These are phyloP conservation scores for Caenorhabditis remanei DNA, from an alignment of 1,140 invertebrate genomes.

Conservation along the genomic window DNA sequence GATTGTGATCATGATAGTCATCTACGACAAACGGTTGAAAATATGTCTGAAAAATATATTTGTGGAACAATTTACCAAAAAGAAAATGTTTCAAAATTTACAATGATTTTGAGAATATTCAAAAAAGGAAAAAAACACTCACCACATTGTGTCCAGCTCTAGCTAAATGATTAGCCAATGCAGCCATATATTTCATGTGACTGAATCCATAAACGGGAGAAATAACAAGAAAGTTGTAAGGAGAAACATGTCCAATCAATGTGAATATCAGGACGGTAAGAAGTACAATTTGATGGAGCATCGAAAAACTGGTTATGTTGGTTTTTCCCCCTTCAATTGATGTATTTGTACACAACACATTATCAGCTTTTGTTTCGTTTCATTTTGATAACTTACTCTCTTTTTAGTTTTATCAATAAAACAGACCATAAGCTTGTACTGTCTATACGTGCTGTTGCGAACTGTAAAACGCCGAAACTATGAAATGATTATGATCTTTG, in stretches of 20 bases:
- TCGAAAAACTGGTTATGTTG: neutral
- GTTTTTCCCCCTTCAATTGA: neutral
- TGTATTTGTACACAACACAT: slow-evolving; percentile 35
- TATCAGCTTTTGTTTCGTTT: slow-evolving; percentile 37
- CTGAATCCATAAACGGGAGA: slow-evolving; percentile 15
- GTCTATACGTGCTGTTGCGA: neutral
- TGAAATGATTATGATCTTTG: neutral
- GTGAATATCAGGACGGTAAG: neutral
- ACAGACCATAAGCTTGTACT: neutral
- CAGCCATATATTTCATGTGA: slow-evolving; percentile 47
- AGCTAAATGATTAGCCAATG: slow-evolving; percentile 25
- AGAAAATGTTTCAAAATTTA: too few species aligned
- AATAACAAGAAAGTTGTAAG: slow-evolving; percentile 27
- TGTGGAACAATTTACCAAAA: neutral
- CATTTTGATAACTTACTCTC: slow-evolving; percentile 40
- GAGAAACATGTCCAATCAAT: neutral
- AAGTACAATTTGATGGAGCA: slow-evolving; percentile 37
- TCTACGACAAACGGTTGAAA: slow-evolving; percentile 32
- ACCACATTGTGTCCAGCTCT: slow-evolving; percentile 35
- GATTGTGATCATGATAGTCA: neutral
- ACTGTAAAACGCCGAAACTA: neutral
- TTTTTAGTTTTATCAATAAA: neutral
- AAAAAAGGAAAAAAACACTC: neutral
- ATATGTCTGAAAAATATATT: neutral
- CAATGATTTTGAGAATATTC: too few species aligned